These are phyloP conservation scores for Cygnus buccinator DNA, from an alignment of 2,113 vertebrate species.

Conservation along the genomic window DNA sequence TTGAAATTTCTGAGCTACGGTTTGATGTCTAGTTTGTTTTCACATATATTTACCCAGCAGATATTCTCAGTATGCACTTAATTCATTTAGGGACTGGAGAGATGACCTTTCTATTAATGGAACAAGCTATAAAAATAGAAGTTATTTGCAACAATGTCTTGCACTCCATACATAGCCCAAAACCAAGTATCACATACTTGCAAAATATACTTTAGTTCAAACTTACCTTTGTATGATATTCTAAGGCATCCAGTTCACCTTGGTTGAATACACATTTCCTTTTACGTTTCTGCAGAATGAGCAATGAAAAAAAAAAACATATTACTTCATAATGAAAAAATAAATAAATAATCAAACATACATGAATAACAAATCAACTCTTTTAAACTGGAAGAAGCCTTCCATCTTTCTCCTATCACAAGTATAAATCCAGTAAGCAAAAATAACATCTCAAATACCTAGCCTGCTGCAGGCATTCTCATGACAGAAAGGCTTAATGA, in stretches of 20 bases:
- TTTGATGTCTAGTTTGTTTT: background rate
- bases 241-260: constrained; percentile 87
- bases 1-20: background rate
- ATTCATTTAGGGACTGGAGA: background rate
- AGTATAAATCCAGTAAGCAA: background rate
- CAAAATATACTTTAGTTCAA: background rate
- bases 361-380: background rate
- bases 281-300: constrained; percentile 83
- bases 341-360: background rate
- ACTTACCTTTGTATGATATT: constrained; percentile 87
- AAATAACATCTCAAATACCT: background rate
- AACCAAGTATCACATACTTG: background rate
- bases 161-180: rapidly evolving
- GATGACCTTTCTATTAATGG: background rate
- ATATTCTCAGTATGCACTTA: background rate
- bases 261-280: constrained; percentile 85
- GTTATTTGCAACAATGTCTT: background rate
- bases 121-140: background rate
- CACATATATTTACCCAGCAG: background rate
- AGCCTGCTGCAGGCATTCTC: background rate
- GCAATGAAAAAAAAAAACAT: background rate
- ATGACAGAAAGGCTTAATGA: background rate
- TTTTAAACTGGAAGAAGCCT: background rate
- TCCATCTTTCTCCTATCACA: background rate
- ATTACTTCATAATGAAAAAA: background rate